Conservation (phyloP, 2,113 vertebrate species). For the Corvus hawaiiensis region DNA sequence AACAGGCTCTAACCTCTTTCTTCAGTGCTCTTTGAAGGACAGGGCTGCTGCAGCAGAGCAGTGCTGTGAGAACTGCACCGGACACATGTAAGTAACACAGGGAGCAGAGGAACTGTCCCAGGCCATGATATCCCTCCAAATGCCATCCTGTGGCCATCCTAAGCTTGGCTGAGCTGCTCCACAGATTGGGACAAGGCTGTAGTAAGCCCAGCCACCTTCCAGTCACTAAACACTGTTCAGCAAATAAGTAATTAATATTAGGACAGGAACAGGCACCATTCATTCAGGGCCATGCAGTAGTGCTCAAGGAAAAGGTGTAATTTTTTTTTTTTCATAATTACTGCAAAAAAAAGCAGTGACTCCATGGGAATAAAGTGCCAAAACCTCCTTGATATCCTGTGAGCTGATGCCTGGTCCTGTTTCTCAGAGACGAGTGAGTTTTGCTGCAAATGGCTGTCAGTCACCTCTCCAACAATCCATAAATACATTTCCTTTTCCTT, state of each 20-base stretch:
- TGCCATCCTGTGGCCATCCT: not conserved
- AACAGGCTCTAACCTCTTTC: not conserved
- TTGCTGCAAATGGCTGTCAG: not conserved
- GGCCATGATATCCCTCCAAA: not conserved
- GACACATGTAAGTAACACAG: rapidly evolving
- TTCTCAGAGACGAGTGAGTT: not conserved
- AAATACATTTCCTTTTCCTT: not conserved
- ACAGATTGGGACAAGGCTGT: not conserved
- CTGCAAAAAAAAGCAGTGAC: not conserved
- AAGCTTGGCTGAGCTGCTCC: constrained; percentile 9
- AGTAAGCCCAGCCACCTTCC: not conserved
- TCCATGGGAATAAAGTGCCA: not conserved
- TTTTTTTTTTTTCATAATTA: not conserved
- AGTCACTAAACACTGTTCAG: not conserved
- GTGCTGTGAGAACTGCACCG: not conserved
- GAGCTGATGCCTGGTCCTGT: not conserved
- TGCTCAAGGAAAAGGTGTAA: not conserved
- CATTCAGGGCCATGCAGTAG: not conserved
- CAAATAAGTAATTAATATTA: constrained; percentile 29
- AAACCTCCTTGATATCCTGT: not conserved
- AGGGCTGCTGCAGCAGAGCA: not conserved
- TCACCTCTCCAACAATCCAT: rapidly evolving
- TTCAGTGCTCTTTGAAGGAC: not conserved
- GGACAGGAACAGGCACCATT: constrained; percentile 16
- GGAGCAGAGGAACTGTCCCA: not conserved